Evolutionary conservation across 2,113 vertebrate species (phyloP).

Genomic region (Motacilla tschutschensis): DNA sequence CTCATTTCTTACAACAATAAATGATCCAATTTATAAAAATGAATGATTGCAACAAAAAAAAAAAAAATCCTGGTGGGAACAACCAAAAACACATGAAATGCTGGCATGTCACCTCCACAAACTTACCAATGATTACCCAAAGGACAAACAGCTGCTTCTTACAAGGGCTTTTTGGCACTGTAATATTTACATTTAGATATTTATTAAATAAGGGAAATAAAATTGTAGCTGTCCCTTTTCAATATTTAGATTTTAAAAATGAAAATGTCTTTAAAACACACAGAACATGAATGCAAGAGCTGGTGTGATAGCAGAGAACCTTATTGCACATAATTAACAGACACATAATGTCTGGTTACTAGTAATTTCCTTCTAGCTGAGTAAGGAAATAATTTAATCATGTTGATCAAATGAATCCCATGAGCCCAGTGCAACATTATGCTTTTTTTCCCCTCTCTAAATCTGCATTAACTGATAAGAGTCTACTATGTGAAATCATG

Average conservation of each 20-base stretch:
- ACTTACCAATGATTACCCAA: background rate
- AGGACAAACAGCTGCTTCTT: constrained; percentile 51
- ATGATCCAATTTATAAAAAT: constrained; percentile 7
- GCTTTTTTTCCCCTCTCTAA: constrained; percentile 56
- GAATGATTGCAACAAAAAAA: background rate
- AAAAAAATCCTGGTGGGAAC: background rate
- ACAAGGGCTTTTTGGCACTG: constrained; percentile 24
- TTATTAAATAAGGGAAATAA: constrained; percentile 64
- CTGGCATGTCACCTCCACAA: background rate
- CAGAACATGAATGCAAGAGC: constrained; percentile 69
- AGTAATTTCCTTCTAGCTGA: constrained; percentile 90
- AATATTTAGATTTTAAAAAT: constrained; percentile 72
- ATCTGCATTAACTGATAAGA: constrained; percentile 82
- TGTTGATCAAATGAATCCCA: constrained; percentile 87
- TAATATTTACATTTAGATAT: constrained; percentile 1
- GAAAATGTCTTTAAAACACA: constrained; percentile 72
- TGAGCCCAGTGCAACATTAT: constrained; percentile 83
- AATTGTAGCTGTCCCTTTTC: constrained; percentile 62
- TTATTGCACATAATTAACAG: constrained; percentile 85
- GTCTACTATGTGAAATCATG: constrained; percentile 68
- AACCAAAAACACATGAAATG: background rate
- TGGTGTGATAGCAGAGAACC: constrained; percentile 78
- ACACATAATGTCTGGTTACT: constrained; percentile 91
- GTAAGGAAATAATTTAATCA: constrained; percentile 95
- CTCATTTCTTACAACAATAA: background rate